Percentiles rank a stretch among this genome's conserved stretches.
phyloP scores from a whole-genome alignment of 2,113 vertebrate genomes.

The Prietella phreatophila region DNA sequence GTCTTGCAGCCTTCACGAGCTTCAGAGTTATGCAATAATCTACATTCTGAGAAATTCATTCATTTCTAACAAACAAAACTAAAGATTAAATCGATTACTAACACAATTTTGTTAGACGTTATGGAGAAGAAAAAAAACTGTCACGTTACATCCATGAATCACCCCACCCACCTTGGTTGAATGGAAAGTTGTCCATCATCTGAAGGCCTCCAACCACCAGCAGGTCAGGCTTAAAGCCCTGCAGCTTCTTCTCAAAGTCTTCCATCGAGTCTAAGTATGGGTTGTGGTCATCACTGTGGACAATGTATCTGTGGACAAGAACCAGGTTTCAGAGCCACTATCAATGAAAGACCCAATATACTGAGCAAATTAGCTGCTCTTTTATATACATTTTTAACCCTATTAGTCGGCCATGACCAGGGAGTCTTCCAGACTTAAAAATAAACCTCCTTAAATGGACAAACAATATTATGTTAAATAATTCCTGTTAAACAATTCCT shows the following conservation, averaged over 20 bases:
- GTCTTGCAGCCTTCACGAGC: not conserved
- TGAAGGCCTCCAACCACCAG: conserved; percentile 80
- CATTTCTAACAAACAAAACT: not conserved
- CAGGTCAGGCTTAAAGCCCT: conserved; percentile 71
- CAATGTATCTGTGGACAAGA: conserved; percentile 71
- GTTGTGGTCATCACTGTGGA: conserved; percentile 81
- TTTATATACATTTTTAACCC: not conserved
- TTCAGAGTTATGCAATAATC: not conserved
- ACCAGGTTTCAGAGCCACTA: not conserved
- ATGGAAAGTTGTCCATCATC: conserved; percentile 85
- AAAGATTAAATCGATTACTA: not conserved
- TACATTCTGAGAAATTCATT: not conserved
- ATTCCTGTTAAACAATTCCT: too few relatives aligned
- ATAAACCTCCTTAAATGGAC: not conserved
- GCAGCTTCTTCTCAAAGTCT: conserved; percentile 72
- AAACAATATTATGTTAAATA: not conserved
- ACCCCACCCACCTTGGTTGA: conserved; percentile 65
- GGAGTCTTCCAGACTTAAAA: not conserved
- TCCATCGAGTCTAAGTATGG: conserved; percentile 77
- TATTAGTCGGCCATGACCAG: not conserved
- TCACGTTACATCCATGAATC: not conserved
- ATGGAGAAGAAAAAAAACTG: too few relatives aligned
- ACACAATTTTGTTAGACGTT: not conserved
- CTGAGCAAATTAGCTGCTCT: not conserved
- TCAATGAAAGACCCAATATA: not conserved